Conservation (phyloP, 2,797 vertebrate genomes). For the Acrocephalus scirpaceus region DNA sequence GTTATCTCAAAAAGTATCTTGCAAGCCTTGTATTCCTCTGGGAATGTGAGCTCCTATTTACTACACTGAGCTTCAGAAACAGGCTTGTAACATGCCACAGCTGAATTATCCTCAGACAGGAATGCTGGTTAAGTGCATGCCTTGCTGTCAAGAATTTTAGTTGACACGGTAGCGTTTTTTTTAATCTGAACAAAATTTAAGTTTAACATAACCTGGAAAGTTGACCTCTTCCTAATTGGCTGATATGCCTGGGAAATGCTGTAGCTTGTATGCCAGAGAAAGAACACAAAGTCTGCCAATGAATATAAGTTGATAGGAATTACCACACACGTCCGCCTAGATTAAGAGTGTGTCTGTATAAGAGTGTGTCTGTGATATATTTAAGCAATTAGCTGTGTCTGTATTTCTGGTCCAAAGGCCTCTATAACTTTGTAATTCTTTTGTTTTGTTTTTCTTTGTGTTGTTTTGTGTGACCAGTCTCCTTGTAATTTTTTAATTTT, state of each 20-base stretch:
- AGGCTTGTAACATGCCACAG: neutral
- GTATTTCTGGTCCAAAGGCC: neutral
- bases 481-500: neutral
- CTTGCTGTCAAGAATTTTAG: conserved; percentile 16
- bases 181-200: conserved; percentile 7
- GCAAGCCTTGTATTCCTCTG: neutral
- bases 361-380: neutral
- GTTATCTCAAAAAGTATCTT: neutral
- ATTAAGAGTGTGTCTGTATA: neutral
- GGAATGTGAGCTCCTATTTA: neutral
- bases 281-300: neutral
- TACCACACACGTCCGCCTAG: neutral
- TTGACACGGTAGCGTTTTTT: neutral
- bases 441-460: neutral
- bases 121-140: neutral
- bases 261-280: neutral
- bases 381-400: conserved; percentile 9
- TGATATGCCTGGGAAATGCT: neutral
- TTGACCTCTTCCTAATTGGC: conserved; percentile 46
- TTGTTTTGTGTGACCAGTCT: neutral
- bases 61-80: neutral
- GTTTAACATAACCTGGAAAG: conserved; percentile 36
- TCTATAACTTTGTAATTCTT: neutral
- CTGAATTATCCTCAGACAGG: neutral
- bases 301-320: conserved; percentile 6